These are phyloP conservation scores for Oreamnos americanus DNA, from an alignment of 2,113 vertebrate genomes.

Conservation along the genomic window DNA sequence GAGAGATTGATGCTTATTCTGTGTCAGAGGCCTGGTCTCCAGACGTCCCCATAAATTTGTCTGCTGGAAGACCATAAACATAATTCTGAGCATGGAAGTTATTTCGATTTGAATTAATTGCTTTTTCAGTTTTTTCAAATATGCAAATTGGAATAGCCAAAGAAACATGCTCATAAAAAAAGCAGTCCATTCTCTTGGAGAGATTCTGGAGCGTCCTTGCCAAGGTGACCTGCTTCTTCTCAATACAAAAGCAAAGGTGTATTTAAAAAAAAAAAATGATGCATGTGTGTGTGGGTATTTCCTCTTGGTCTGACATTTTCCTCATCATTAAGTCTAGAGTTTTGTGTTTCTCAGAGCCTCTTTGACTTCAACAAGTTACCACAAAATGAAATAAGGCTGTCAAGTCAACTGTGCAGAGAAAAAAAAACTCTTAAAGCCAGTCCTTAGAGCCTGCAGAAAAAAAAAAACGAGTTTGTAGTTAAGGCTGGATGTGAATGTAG, in stretches of 20 bases:
- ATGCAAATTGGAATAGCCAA: slow-evolving; percentile 71
- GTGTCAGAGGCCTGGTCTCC: slow-evolving; percentile 68
- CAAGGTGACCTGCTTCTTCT: slow-evolving; percentile 42
- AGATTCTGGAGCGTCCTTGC: not conserved
- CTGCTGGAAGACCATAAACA: slow-evolving; percentile 69
- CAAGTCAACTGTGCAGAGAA: not conserved
- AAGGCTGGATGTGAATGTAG: not conserved
- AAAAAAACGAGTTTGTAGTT: not conserved
- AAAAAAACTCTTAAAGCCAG: not conserved
- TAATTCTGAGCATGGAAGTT: slow-evolving; percentile 71
- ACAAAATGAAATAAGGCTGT: not conserved
- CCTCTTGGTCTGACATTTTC: not conserved
- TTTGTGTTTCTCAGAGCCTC: not conserved
- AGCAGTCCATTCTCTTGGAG: not conserved
- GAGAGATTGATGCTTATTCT: slow-evolving; percentile 56
- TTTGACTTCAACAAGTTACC: not conserved
- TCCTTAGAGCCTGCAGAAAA: not conserved
- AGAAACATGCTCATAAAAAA: not conserved
- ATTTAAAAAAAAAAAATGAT: not conserved
- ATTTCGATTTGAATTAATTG: slow-evolving; percentile 74
- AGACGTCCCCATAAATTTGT: slow-evolving; percentile 73
- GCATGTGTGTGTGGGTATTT: not conserved
- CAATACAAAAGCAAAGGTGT: not conserved
- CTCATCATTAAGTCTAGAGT: not conserved
- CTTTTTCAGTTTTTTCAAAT: slow-evolving; percentile 74